Evolutionary conservation across 2,113 vertebrate genomes (phyloP).

Genomic region (Phalacrocorax brasilianus): DNA sequence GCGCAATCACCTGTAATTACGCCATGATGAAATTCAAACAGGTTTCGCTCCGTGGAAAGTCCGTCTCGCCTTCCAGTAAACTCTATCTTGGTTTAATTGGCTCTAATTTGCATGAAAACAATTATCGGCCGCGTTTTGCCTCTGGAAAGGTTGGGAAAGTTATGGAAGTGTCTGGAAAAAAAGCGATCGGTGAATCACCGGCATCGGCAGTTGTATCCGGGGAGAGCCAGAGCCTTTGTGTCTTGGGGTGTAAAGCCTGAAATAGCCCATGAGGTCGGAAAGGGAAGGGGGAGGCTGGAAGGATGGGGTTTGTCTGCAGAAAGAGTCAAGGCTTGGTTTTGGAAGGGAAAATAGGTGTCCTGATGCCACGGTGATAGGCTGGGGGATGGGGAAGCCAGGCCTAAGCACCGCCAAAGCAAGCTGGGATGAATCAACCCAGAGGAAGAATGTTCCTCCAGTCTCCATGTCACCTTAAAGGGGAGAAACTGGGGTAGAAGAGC

Average conservation of each 20-base stretch:
- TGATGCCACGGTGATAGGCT: neutral
- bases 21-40: neutral
- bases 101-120: slow-evolving; percentile 22
- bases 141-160: slow-evolving; percentile 30
- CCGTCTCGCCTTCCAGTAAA: neutral
- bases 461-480: neutral
- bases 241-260: neutral
- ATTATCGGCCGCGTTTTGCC: neutral
- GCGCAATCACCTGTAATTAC: neutral
- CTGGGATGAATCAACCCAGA: neutral
- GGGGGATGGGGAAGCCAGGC: neutral
- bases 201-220: neutral
- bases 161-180: neutral
- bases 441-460: accelerated
- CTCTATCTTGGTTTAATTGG: neutral
- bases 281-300: neutral
- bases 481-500: neutral
- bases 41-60: neutral
- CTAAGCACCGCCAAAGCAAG: accelerated
- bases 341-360: neutral
- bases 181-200: neutral
- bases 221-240: neutral
- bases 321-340: neutral
- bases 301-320: too few species aligned
- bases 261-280: neutral